Percentiles rank a stretch among this genome's conserved stretches.
phyloP scores from a whole-genome alignment of 1,140 invertebrate species.

The Glomeris maerens region DNA sequence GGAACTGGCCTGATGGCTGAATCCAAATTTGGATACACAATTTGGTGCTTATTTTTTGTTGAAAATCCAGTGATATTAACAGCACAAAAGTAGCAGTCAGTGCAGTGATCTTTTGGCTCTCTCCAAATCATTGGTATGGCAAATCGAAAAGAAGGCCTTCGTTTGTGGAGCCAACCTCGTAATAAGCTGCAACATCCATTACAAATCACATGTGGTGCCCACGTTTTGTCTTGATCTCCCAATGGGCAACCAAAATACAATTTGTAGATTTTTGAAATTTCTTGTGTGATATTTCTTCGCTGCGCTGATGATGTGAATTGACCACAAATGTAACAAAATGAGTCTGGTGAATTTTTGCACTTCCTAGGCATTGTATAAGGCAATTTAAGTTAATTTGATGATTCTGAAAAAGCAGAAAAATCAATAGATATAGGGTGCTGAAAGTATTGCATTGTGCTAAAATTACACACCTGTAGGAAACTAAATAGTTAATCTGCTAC shows the following conservation, averaged over 20 bases:
- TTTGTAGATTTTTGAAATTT: not conserved
- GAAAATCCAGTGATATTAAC: slow-evolving; percentile 1
- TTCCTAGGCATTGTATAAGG: no score
- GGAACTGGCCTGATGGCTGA: not conserved
- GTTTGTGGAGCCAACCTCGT: not conserved
- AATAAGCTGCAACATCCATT: not conserved
- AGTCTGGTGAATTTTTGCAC: no score
- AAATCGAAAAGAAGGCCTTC: slow-evolving; percentile 14
- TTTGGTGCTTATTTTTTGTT: slow-evolving; percentile 1
- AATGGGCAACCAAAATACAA: not conserved
- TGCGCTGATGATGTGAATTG: no score
- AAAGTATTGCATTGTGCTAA: no score
- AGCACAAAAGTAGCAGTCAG: slow-evolving; percentile 20
- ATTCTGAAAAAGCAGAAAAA: no score
- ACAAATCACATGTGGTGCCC: not conserved
- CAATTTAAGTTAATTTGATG: slow-evolving; percentile 17
- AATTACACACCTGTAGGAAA: no score
- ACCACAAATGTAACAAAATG: no score
- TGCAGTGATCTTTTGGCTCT: slow-evolving; percentile 14
- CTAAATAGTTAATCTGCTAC: no score
- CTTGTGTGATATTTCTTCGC: no score
- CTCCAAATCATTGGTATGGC: slow-evolving; percentile 19
- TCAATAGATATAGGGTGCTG: no score
- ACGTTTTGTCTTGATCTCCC: slow-evolving; percentile 4
- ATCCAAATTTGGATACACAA: not conserved